Evolutionary conservation across 2,113 vertebrate genomes (phyloP), one percentile per base, ranked within the genome.

Genomic region (Alethe diademata): DNA sequence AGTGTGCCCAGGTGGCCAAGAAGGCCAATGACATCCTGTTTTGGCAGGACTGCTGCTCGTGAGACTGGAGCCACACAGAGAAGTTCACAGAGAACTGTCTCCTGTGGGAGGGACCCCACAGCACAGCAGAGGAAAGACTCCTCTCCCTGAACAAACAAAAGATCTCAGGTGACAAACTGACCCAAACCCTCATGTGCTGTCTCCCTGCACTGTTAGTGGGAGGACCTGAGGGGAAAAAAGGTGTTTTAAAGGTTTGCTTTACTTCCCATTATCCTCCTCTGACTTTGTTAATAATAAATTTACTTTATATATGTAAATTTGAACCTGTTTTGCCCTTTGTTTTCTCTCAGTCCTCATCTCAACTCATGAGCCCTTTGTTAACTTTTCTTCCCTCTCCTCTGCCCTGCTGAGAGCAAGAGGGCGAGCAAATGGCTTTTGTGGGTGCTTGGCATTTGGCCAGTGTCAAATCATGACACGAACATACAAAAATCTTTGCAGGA

Each of bases 371-470:
- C 60, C 26, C 36, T 62, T 62, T 11, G 8, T 29, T 40, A 38
- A 29, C 6, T 62, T 62, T 42, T 62, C 14, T 31, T 5, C 19
- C 19, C 60, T 40, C 26, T 40, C 26, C 38, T 14, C 61, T n/a
- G 64, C 33, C 15, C 64, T 5, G 8, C 15, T n/a, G 31, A 66
- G 31, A n/a, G 15, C 2, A 5, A 66, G 42, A 45, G 31, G 42
- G 42, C 6, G 22, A 65, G 24, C 1, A 1, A 45, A 22, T 0
- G 3, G 23, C 31, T 56, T 43, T 15, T 0, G 0, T 28, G 53
- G 10, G 38, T 12, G 4, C 12, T 31, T n/a, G 70, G 40, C 31
- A 20, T 57, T 73, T 57, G 19, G 71, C 24, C 33, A 43, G 31
- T 4, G 10, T 57, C 12, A 57, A 45, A 57, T 18, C 35, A 38